A percentile compares a stretch with the other conserved stretches of the same genome.
Conservation (phyloP, 2,113 vertebrate genomes). For the Puffinus mauretanicus region DNA sequence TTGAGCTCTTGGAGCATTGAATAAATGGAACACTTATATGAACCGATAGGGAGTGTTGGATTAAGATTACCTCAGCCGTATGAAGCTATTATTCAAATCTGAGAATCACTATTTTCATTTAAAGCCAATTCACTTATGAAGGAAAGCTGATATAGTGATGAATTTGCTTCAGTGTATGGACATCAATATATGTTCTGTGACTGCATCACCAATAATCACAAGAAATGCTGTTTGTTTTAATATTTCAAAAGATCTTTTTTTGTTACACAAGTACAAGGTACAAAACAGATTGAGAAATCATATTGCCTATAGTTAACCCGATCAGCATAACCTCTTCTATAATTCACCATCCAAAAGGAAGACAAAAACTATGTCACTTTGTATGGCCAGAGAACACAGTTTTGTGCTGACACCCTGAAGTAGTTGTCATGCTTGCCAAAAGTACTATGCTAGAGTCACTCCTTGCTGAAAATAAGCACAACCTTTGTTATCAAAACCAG, state of each 20-base stretch:
- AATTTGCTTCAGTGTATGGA: background rate
- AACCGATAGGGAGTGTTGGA: background rate
- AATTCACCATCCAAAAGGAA: background rate
- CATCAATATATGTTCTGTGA: background rate
- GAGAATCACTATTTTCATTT: background rate
- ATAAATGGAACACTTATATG: background rate
- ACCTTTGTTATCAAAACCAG: background rate
- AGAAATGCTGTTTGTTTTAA: background rate
- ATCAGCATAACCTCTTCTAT: background rate
- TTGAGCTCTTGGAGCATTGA: background rate
- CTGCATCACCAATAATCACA: background rate
- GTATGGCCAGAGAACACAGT: background rate
- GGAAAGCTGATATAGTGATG: background rate
- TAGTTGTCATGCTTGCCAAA: background rate
- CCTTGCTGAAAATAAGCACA: background rate
- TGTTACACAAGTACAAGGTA: background rate
- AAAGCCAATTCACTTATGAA: background rate
- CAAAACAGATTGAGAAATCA: background rate
- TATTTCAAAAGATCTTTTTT: background rate
- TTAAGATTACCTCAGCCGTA: background rate
- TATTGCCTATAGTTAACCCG: background rate
- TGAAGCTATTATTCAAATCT: background rate
- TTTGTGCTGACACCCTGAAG: background rate
- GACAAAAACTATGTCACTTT: background rate
- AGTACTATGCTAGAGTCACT: background rate